Evolutionary conservation across 2,113 vertebrate genomes (phyloP).

Genomic region (Reinhardtius hippoglossoides): DNA sequence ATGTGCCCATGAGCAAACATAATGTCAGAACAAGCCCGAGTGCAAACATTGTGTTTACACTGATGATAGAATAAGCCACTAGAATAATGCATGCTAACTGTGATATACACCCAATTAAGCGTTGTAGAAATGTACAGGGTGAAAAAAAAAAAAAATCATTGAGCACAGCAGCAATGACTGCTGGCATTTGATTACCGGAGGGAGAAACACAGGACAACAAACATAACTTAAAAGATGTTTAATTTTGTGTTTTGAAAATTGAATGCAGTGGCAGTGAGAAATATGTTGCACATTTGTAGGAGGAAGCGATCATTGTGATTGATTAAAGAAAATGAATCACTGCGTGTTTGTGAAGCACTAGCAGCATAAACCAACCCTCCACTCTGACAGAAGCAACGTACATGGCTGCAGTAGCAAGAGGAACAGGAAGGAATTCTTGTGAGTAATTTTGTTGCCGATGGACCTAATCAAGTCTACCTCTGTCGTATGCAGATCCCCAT

Average conservation of each 20-base stretch:
- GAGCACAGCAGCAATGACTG: conserved; percentile 25
- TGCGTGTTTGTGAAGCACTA: conserved; percentile 33
- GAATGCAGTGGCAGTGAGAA: conserved; percentile 60
- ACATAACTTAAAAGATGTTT: conserved; percentile 77
- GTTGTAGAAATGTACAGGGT: conserved; percentile 70
- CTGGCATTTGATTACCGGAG: conserved; percentile 70
- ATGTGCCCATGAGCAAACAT: conserved; percentile 36
- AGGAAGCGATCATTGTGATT: conserved; percentile 44
- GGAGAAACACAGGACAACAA: conserved; percentile 68
- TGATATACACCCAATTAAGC: conserved; percentile 76
- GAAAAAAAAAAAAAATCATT: conserved; percentile 38
- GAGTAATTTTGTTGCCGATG: conserved; percentile 70
- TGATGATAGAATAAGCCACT: conserved; percentile 43
- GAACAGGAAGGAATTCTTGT: conserved; percentile 19
- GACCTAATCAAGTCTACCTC: conserved; percentile 82
- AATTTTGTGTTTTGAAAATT: conserved; percentile 75
- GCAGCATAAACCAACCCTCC: conserved; percentile 51
- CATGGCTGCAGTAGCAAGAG: conserved; percentile 6
- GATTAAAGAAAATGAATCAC: conserved; percentile 67
- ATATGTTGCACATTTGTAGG: conserved; percentile 39
- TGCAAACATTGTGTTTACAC: conserved; percentile 56
- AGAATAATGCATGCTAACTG: conserved; percentile 73
- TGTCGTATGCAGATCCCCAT: conserved; percentile 75
- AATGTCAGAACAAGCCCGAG: conserved; percentile 26
- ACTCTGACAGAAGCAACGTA: not conserved